Evolutionary conservation across 1,140 invertebrate species (phyloP).

Genomic region (Lordiphosa clarofinis): DNA sequence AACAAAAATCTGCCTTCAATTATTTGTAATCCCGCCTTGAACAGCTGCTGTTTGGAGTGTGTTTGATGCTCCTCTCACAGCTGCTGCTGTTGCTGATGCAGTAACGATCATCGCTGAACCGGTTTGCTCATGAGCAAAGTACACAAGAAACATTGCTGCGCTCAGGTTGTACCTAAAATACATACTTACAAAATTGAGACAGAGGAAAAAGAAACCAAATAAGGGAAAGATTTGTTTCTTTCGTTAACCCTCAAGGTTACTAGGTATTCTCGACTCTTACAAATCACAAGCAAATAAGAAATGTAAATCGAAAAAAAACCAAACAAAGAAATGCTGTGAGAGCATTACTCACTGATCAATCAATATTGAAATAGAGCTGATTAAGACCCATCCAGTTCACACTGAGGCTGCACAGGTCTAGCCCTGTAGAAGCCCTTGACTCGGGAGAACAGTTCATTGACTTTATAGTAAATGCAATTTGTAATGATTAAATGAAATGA

Average conservation of each 20-base stretch:
- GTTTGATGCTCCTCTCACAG: slow-evolving; percentile 17
- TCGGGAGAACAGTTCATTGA: slow-evolving; percentile 37
- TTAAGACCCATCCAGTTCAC: slow-evolving; percentile 37
- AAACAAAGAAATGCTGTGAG: slow-evolving; percentile 33
- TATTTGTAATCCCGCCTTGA: not conserved
- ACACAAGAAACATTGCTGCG: not conserved
- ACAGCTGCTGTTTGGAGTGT: slow-evolving; percentile 2
- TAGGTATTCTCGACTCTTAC: not conserved
- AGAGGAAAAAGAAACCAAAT: not conserved
- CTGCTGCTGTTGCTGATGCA: slow-evolving; percentile 18
- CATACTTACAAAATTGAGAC: slow-evolving; percentile 13
- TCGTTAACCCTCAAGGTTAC: slow-evolving; percentile 1
- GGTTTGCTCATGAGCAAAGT: slow-evolving; percentile 34
- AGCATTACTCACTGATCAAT: slow-evolving; percentile 29
- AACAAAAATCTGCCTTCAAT: not conserved
- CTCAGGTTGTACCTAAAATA: slow-evolving; percentile 3
- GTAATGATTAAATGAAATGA: not conserved
- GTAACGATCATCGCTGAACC: slow-evolving; percentile 29
- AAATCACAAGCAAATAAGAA: slow-evolving; percentile 41
- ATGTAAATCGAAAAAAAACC: slow-evolving; percentile 17
- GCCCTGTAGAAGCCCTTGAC: slow-evolving; percentile 9
- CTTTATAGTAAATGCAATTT: slow-evolving; percentile 22
- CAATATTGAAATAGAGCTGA: slow-evolving; percentile 51
- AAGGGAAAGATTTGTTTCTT: slow-evolving; percentile 4
- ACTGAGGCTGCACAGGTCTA: slow-evolving; percentile 29